phyloP scores from a whole-genome alignment of 1,140 invertebrate species.

The Dryas iulia region DNA sequence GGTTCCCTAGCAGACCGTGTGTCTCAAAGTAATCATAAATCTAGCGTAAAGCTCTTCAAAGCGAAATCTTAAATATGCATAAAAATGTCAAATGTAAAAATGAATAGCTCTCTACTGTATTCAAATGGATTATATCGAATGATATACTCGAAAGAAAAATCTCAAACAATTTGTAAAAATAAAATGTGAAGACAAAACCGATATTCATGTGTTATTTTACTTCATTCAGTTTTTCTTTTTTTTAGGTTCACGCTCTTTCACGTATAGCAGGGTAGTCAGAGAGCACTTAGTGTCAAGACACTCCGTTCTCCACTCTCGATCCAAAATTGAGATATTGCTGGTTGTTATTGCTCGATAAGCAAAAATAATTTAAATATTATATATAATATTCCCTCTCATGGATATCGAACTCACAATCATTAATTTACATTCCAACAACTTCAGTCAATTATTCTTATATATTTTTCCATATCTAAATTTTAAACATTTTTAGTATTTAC shows the following conservation, averaged over 20 bases:
- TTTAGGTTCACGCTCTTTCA: neutral
- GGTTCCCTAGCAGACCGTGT: conserved; percentile 36
- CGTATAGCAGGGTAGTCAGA: neutral
- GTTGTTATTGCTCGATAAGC: too few species aligned
- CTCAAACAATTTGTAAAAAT: conserved; percentile 71
- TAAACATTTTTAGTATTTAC: neutral
- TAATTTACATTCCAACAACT: too few species aligned
- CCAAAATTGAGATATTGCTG: too few species aligned
- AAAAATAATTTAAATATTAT: too few species aligned
- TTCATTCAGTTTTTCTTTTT: neutral
- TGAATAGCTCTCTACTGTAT: conserved; percentile 58
- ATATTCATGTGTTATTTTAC: neutral
- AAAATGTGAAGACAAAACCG: conserved; percentile 59
- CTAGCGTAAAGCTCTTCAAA: conserved; percentile 67
- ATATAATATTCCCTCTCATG: too few species aligned
- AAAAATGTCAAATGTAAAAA: conserved; percentile 74
- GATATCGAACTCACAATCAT: too few species aligned
- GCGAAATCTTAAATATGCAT: conserved; percentile 76
- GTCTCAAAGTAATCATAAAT: conserved; percentile 58
- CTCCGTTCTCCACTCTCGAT: too few species aligned
- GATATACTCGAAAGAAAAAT: conserved; percentile 59
- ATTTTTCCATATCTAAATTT: too few species aligned
- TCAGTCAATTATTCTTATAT: too few species aligned
- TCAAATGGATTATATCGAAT: conserved; percentile 63
- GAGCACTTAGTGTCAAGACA: too few species aligned